Base-by-base conservation (phyloP, 2,113 vertebrate genomes). In the Calonectris borealis region DNA sequence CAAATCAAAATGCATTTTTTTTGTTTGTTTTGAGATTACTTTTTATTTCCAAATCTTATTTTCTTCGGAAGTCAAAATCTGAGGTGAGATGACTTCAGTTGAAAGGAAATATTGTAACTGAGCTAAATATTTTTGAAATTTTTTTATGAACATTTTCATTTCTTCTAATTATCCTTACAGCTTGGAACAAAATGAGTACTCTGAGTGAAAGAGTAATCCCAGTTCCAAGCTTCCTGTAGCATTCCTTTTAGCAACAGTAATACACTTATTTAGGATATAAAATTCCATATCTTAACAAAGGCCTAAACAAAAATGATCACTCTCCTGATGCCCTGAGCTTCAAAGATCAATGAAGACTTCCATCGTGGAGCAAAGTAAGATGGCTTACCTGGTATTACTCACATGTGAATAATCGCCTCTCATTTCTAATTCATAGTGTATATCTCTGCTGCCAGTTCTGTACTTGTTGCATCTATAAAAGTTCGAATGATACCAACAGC, bases 151-250 rank as follows among this genome's bases (percentile, higher is more conserved):
- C 0, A 3, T 20, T 77, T 86, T 76, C 0, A 3, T 68, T 62
- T 36, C 2, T 44, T 68, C n/a, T 36, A 5, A 1, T 13, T 81
- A 78, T 82, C 0, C 0, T 70, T 68, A 29, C 54, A 18, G 3
- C 3, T 32, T 38, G 29, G 16, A 64, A 77, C 7, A n/a, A 70
- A 84, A 66, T 32, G 40, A 29, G 7, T 17, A 42, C 4, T 75
- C 25, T 34, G 18, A 70, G 20, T 25, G 40, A 66, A 46, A 55
- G 42, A 52, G 7, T 11, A 55, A 65, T 25, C 22, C 42, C 38
- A 36, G 17, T 83, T 83, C 18, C 58, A 69, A 31, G 11, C 12
- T 55, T 70, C 7, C 46, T 52, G 32, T 25, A 52, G 12, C 8
- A n/a, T 62, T 84, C 38, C 17, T 51, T 4, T 76, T 42, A 32